Base-by-base conservation (phyloP, 2,888 invertebrate species). In the Vandiemenella viatica region DNA sequence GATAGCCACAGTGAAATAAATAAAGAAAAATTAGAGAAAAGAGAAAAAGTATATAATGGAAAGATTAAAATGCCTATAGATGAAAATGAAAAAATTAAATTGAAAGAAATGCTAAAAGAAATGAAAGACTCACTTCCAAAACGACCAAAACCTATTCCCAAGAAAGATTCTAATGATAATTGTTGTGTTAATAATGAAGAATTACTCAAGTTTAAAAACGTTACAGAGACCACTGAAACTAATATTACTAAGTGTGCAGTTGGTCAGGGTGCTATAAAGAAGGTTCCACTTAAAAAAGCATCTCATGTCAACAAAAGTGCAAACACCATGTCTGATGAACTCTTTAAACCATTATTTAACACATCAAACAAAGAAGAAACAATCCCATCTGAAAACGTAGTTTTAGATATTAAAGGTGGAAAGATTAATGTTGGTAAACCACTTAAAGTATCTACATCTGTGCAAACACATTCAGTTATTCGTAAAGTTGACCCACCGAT, bases 41-140 rank as follows among this genome's bases (percentile, higher is more conserved):
- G 23, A 15, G 45, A 23, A 8, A 43, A 44, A 21, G 40, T 50
- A 3, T 32, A 42, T 15, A 21, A 46, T 6, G 23, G 32, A 8
- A 50, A 48, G 49, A 5, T 37, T 15, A 51, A 53, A 20, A 44
- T 41, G 18, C 43, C 47, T 6, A 47, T 53, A 26, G 56, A 54
- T 23, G 54, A 55, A 48, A 53, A 54, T 45, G 49, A 53, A 44
- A 43, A 61, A 61, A 53, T 60, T 57, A 48, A 66, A 61, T 65
- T 83, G 21, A 77, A 77, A 61, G 79, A 80, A 64, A 79, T 82
- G 75, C 63, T 83, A 53, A 82, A 81, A 59, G 82, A 83, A 68
- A 82, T 83, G 79, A 83, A 82, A 64, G 76, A 83, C 62, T 82
- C 82, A 10, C 65, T 83, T 52, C 80, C 81, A 1, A 78, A 76